Evolutionary conservation across 2,797 vertebrate species (phyloP).

Genomic region (Smutsia gigantea): DNA sequence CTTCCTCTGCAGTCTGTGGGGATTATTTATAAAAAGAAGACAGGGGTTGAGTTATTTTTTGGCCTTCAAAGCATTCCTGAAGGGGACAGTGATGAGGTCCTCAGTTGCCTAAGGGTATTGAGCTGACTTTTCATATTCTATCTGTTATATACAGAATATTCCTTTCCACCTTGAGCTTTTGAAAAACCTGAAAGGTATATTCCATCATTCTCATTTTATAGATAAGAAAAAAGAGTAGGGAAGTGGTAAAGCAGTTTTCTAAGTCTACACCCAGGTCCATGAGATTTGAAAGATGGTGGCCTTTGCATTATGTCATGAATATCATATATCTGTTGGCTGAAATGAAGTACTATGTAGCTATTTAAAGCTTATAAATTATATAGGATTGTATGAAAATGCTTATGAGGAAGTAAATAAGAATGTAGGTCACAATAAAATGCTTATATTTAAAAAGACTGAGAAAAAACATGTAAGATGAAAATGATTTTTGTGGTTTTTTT

Average conservation of each 20-base stretch:
- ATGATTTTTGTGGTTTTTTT: background rate
- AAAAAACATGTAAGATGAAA: background rate
- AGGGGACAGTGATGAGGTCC: slow-evolving; percentile 69
- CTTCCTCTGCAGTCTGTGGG: slow-evolving; percentile 75
- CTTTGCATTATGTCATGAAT: background rate
- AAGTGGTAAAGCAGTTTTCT: background rate
- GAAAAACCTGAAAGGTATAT: background rate
- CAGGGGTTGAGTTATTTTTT: slow-evolving; percentile 76
- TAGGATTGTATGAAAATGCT: slow-evolving; percentile 8
- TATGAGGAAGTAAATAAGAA: background rate
- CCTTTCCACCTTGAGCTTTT: background rate
- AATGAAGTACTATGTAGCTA: background rate
- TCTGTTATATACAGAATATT: background rate
- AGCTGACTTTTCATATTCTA: background rate
- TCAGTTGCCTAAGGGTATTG: slow-evolving; percentile 50
- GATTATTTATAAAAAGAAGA: slow-evolving; percentile 87
- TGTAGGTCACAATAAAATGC: background rate
- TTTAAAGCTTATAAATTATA: background rate
- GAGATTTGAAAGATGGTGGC: background rate
- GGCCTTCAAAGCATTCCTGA: slow-evolving; percentile 81
- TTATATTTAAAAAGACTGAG: background rate
- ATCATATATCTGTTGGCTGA: background rate
- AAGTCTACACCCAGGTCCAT: background rate
- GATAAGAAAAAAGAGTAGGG: background rate
- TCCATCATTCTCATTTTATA: background rate